These are phyloP conservation scores for Zaprionus tsacasi DNA, from an alignment of 1,140 invertebrate species.

Conservation along the genomic window DNA sequence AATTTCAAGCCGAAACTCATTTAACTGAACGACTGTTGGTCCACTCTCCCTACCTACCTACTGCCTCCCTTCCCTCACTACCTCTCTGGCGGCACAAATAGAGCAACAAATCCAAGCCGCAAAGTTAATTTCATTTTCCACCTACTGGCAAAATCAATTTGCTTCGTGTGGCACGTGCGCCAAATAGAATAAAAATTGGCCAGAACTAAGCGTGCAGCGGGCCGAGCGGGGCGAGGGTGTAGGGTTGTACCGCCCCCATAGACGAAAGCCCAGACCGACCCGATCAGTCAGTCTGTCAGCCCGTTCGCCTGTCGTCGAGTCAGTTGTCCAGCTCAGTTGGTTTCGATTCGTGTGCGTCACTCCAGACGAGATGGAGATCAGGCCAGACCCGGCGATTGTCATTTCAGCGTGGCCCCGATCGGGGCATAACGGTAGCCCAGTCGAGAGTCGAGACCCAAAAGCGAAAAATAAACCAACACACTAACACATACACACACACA, in stretches of 20 bases:
- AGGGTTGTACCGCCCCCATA: slow-evolving; percentile 31
- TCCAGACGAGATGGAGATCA: slow-evolving; percentile 49
- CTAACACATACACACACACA: too few species aligned
- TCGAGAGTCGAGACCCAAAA: slow-evolving; percentile 52
- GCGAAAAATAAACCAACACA: slow-evolving; percentile 9
- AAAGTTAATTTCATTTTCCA: slow-evolving; percentile 83
- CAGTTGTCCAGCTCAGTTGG: not conserved
- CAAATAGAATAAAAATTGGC: slow-evolving; percentile 78
- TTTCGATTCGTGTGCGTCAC: slow-evolving; percentile 75
- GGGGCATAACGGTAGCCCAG: slow-evolving; percentile 77
- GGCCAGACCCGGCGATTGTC: slow-evolving; percentile 52
- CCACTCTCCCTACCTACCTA: not conserved
- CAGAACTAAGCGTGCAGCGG: slow-evolving; percentile 14
- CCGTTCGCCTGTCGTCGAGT: slow-evolving; percentile 47
- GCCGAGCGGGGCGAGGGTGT: not conserved
- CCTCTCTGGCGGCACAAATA: slow-evolving; percentile 43
- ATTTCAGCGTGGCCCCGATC: slow-evolving; percentile 68
- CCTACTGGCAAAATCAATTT: slow-evolving; percentile 83
- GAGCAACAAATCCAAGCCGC: slow-evolving; percentile 61
- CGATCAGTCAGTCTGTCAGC: slow-evolving; percentile 28
- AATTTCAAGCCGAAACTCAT: slow-evolving; percentile 79
- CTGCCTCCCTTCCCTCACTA: not conserved
- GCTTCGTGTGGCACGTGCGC: slow-evolving; percentile 82
- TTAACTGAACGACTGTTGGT: slow-evolving; percentile 55
- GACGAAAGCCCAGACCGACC: slow-evolving; percentile 18